Evolutionary conservation across 2,888 invertebrate species (phyloP).

Genomic region (Chironomus riparius): DNA sequence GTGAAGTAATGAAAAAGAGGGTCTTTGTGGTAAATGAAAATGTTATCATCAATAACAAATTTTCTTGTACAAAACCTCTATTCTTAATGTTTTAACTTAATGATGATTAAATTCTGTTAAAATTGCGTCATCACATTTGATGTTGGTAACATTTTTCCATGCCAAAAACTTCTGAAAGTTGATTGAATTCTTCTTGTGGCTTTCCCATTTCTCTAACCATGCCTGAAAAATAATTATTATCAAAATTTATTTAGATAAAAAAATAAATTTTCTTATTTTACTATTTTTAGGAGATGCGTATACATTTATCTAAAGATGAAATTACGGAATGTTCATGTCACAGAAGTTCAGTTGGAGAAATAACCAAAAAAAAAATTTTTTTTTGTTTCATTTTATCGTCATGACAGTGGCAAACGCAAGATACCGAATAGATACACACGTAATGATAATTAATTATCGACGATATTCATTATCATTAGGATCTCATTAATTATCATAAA

Average conservation of each 20-base stretch:
- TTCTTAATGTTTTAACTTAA: not conserved
- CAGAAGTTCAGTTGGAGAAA: too few species aligned
- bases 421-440: not conserved
- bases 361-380: not conserved
- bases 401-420: not conserved
- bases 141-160: too few species aligned
- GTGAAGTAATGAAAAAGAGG: not conserved
- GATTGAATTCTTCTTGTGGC: too few species aligned
- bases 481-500: slow-evolving; percentile 14
- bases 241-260: not conserved
- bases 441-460: slow-evolving; percentile 12
- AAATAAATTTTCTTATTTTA: not conserved
- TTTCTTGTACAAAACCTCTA: not conserved
- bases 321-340: too few species aligned
- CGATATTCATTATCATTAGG: slow-evolving; percentile 14
- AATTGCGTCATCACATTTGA: not conserved
- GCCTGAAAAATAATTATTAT: too few species aligned
- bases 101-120: not conserved
- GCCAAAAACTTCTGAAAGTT: too few species aligned
- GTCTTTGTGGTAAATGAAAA: not conserved
- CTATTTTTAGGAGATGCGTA: too few species aligned
- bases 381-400: not conserved
- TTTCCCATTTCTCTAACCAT: too few species aligned
- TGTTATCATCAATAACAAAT: slow-evolving; percentile 7
- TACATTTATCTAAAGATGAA: too few species aligned